A percentile compares a stretch with the other conserved stretches of the same genome.
These are phyloP conservation scores for Uloborus diversus DNA, from an alignment of 1,140 invertebrate genomes.

Conservation along the genomic window DNA sequence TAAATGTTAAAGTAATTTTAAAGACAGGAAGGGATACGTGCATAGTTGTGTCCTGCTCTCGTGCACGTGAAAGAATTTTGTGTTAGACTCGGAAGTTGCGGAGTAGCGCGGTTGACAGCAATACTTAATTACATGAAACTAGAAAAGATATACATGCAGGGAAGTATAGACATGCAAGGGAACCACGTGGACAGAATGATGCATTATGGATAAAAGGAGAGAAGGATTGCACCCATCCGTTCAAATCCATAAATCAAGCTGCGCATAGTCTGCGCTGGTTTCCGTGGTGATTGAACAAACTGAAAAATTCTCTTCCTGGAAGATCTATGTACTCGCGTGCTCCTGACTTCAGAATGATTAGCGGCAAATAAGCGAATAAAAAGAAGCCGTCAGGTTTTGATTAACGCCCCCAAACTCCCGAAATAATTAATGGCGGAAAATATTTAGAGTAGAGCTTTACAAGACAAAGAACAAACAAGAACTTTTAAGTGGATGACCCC, in stretches of 20 bases:
- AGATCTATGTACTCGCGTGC: neutral
- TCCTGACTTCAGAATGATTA: neutral
- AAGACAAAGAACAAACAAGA: conserved; percentile 38
- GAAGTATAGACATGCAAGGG: conserved; percentile 47
- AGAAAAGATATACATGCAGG: conserved; percentile 29
- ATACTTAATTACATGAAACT: conserved; percentile 39
- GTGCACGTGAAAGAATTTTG: too few species aligned
- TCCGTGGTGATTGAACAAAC: too few species aligned
- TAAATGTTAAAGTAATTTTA: too few species aligned
- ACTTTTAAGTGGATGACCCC: conserved; percentile 43
- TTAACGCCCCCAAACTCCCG: neutral
- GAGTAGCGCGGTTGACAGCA: conserved; percentile 17
- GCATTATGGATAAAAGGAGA: conserved; percentile 18
- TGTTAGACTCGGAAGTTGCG: too few species aligned
- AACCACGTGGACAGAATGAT: conserved; percentile 26
- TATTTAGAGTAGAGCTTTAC: conserved; percentile 27
- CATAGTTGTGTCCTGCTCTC: too few species aligned
- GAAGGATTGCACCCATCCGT: conserved; percentile 17
- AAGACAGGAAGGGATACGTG: too few species aligned
- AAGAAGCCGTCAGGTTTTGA: neutral
- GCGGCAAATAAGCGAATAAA: neutral
- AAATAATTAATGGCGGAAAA: conserved; percentile 31
- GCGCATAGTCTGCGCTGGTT: neutral
- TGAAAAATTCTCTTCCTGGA: too few species aligned
- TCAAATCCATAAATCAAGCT: conserved; percentile 27